Evolutionary conservation across 1,140 invertebrate genomes (phyloP), one percentile per base, ranked within the genome.

Genomic region (Brachionus rubens): DNA sequence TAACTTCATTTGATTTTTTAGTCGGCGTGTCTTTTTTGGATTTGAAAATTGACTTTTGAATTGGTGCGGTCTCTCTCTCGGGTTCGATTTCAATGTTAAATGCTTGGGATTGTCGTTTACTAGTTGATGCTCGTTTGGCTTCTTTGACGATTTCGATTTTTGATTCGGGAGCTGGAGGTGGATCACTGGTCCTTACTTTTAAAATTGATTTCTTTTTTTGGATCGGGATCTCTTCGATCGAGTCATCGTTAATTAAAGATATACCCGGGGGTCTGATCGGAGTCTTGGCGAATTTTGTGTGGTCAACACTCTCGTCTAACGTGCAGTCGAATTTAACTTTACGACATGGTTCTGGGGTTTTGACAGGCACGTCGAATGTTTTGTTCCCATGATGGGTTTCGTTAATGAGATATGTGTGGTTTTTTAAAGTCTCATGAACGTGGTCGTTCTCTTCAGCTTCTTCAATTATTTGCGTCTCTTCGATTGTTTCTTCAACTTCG

Each of bases 21-120:
- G 33, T 21, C 14, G 33, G 33, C 24, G 33, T 26, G 16, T 26
- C 41, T 43, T 26, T 41, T 65, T 65, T 65, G 9, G 59, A 24
- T 24, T 46, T 65, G 30, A 65, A 65, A 24, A 65, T 65, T 26
- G 59, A 14, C 14, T 65, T 65, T n/a, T 59, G 33, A 33, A 7
- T 19, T 28, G 12, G 1, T 36, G n/a, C 30, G 2, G 10, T 33
- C 0, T 59, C 54, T 16, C 19, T 10, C 12, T 59, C 33, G n/a
- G n/a, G n/a, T n/a, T n/a, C n/a, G n/a, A n/a, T n/a, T n/a, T n/a
- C n/a, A n/a, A n/a, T n/a, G n/a, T n/a, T n/a, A n/a, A n/a, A n/a
- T n/a, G n/a, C n/a, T n/a, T n/a, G n/a, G n/a, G n/a, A n/a, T n/a
- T n/a, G n/a, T n/a, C n/a, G n/a, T n/a, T n/a, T n/a, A 36, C 28